Evolutionary conservation across 2,113 vertebrate species (phyloP), one percentile per base, ranked within the genome.

Genomic region (Megaceryle maxima): DNA sequence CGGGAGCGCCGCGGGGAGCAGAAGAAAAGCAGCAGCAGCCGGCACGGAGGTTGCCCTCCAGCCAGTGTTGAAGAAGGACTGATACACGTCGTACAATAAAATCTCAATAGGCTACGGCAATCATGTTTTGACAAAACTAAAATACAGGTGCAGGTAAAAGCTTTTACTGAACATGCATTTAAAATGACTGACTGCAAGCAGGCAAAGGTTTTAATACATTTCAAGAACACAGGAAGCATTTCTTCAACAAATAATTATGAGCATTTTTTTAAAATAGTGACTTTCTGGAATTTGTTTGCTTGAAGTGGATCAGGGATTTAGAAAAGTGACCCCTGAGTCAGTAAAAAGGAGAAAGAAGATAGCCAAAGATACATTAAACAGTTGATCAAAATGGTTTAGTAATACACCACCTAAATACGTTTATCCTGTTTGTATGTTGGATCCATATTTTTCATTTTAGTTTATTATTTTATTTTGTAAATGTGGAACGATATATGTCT

Each of bases 61-160:
- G 83, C 78, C 78, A 68, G 55, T 31, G 59, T 41, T 95, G 93
- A 83, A 90, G 48, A 93, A 94, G 57, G 33, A 37, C 20, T 14
- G 37, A 51, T 46, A 16, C 1, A 2, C 20, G 6, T 39, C 26
- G 51, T 80, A 46, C 10, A 43, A 50, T 37, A 87, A 92, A 96
- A 87, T 62, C 31, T 46, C 91, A 78, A 53, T 6, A 60, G 39
- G 14, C 3, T 5, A 7, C 33, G 75, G 33, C 18, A 87, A n/a
- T 68, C 25, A 35, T 19, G 16, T 82, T 91, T 90, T 63, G 20
- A 43, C 76, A 90, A 59, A 73, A 78, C 22, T 79, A 70, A 64
- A 93, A 92, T 60, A 80, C 2, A 66, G 16, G 69, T 76, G 19
- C 24, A 73, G 14, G 22, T 64, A 84, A 76, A 94, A 73, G 14